Percentiles rank a stretch among this genome's conserved stretches.
These are phyloP conservation scores for Hippocampus abdominalis DNA, from an alignment of 2,113 vertebrate species.

Conservation along the genomic window DNA sequence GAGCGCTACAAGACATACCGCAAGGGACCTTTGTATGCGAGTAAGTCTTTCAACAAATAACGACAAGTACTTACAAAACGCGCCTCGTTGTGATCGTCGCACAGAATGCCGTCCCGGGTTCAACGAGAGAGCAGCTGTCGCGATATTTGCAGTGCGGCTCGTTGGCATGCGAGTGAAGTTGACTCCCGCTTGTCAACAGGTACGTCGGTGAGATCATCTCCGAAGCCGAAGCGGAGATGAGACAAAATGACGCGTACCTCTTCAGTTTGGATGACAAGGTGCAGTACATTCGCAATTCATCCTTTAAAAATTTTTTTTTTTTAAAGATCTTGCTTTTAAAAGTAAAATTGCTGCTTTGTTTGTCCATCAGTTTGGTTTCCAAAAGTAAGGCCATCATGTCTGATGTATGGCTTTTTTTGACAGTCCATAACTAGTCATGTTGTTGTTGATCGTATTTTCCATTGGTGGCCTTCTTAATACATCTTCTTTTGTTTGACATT, in stretches of 20 bases:
- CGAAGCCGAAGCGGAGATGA: conserved; percentile 87
- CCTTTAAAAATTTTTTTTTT: neutral
- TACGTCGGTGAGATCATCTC: conserved; percentile 97
- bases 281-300: conserved; percentile 8
- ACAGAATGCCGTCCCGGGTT: neutral
- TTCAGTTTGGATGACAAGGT: conserved; percentile 97
- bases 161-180: neutral
- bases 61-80: too few species aligned
- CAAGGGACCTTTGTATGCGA: conserved; percentile 94
- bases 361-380: neutral
- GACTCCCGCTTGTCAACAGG: conserved; percentile 58
- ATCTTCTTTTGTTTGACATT: neutral
- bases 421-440: too few species aligned
- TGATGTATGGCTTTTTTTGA: neutral
- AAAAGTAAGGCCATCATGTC: neutral
- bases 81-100: too few species aligned
- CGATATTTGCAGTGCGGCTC: too few species aligned
- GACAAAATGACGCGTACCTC: conserved; percentile 93
- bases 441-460: too few species aligned
- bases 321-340: neutral
- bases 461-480: too few species aligned
- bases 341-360: neutral
- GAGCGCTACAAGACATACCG: conserved; percentile 88
- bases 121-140: too few species aligned
- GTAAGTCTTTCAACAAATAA: conserved; percentile 71